These are phyloP conservation scores for Grammomys surdaster DNA, from an alignment of 2,113 vertebrate species.

Conservation along the genomic window DNA sequence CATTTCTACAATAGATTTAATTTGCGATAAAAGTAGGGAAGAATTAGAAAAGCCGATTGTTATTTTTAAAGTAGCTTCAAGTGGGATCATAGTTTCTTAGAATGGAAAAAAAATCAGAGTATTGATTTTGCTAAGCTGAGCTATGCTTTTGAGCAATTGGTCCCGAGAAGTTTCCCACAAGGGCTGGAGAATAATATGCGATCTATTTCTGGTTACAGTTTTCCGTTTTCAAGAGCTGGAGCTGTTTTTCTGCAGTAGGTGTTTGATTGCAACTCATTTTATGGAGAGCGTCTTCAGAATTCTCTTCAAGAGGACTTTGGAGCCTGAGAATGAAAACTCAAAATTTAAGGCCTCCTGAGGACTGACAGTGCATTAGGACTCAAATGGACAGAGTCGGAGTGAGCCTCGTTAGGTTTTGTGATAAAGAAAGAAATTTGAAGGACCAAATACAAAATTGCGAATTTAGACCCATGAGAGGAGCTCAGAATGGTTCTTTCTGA, in stretches of 20 bases:
- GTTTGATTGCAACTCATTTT: not conserved
- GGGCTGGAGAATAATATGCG: not conserved
- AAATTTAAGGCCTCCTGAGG: constrained; percentile 24
- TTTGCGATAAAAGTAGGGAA: constrained; percentile 13
- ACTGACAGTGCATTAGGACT: not conserved
- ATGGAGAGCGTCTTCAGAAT: not conserved
- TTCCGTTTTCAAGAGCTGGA: not conserved
- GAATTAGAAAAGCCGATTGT: not conserved
- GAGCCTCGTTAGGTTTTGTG: not conserved
- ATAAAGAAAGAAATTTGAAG: not conserved
- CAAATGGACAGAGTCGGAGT: not conserved
- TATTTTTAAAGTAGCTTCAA: constrained; percentile 53
- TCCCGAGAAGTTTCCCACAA: not conserved
- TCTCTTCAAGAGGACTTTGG: constrained; percentile 22
- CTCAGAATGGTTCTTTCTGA: not conserved
- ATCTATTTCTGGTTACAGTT: not conserved
- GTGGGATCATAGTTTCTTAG: constrained; percentile 5
- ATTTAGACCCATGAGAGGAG: not conserved
- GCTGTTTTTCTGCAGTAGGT: not conserved
- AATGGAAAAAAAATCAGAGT: constrained; percentile 18
- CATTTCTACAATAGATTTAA: constrained; percentile 19
- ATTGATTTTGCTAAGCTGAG: constrained; percentile 3
- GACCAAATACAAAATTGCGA: not conserved
- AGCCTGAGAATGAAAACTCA: not conserved
- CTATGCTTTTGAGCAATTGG: not conserved